Conservation (phyloP, 2,888 invertebrate species). For the Hedychridium roseum region DNA sequence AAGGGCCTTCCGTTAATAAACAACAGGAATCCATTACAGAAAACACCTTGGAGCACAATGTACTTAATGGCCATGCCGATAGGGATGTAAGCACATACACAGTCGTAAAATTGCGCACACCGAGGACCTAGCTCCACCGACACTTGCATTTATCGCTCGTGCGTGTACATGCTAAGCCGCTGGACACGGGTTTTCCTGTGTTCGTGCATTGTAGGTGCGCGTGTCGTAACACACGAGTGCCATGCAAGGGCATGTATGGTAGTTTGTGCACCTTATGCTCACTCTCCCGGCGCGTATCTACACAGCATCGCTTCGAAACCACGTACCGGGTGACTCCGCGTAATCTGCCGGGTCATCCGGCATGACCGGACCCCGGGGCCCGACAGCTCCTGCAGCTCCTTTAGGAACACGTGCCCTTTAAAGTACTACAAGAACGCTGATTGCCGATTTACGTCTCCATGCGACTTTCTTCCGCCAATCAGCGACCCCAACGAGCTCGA, state of each 20-base stretch:
- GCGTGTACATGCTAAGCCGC: neutral
- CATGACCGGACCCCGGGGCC: no score
- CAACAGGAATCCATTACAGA: constrained; percentile 40
- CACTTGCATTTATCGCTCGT: no score
- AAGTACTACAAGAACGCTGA: no score
- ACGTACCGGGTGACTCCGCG: constrained; percentile 36
- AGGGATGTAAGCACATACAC: constrained; percentile 22
- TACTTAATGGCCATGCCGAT: constrained; percentile 37
- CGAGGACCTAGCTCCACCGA: no score
- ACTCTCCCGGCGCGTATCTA: constrained; percentile 38
- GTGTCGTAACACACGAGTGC: constrained; percentile 35
- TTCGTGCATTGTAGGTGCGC: constrained; percentile 5
- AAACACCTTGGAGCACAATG: constrained; percentile 38
- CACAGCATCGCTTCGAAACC: constrained; percentile 30
- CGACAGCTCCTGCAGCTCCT: no score
- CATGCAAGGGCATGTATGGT: constrained; percentile 43
- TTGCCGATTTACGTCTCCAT: no score
- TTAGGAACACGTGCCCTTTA: no score
- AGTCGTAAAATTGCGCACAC: no score
- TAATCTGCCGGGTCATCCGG: neutral
- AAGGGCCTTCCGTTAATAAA: constrained; percentile 34
- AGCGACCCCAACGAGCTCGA: no score
- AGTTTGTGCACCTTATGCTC: constrained; percentile 44
- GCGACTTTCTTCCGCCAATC: no score
- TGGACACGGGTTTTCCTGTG: neutral